Evolutionary conservation across 2,797 vertebrate species (phyloP).

Genomic region (Brachymystax lenok): DNA sequence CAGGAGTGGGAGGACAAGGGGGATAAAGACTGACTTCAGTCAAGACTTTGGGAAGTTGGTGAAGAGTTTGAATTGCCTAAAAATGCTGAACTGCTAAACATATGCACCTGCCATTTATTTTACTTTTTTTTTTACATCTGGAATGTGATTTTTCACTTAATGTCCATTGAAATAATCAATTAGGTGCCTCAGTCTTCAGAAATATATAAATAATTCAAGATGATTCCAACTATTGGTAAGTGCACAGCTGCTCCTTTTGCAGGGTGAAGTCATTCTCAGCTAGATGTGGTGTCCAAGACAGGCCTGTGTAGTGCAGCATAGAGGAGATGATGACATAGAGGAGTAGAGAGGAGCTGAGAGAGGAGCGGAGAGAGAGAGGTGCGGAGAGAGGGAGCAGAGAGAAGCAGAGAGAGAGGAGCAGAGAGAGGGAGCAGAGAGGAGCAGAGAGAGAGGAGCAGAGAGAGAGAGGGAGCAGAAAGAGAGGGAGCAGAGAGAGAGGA

Average conservation of each 20-base stretch:
- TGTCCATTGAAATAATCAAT: background rate
- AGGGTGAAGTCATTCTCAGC: background rate
- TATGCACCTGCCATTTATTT: background rate
- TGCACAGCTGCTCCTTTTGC: background rate
- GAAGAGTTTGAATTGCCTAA: slow-evolving; percentile 42
- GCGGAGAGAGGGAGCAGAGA: too few species aligned
- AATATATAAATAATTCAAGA: background rate
- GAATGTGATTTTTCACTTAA: slow-evolving; percentile 20
- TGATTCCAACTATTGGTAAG: background rate
- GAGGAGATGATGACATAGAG: background rate
- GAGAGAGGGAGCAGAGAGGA: background rate
- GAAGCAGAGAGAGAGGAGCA: too few species aligned
- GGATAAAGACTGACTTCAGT: slow-evolving; percentile 24
- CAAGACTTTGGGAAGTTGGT: background rate
- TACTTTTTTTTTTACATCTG: background rate
- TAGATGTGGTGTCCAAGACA: background rate
- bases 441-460: too few species aligned
- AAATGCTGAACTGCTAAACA: slow-evolving; percentile 22
- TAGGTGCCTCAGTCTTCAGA: background rate
- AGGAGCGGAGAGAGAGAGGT: too few species aligned
- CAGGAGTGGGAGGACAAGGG: slow-evolving; percentile 35
- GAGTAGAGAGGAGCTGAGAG: background rate
- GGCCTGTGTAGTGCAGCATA: background rate
- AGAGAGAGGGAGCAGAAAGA: too few species aligned
- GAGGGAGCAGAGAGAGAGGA: too few species aligned